Conservation (phyloP, 1,140 invertebrate species). For the Trachymyrmex cornetzi region DNA sequence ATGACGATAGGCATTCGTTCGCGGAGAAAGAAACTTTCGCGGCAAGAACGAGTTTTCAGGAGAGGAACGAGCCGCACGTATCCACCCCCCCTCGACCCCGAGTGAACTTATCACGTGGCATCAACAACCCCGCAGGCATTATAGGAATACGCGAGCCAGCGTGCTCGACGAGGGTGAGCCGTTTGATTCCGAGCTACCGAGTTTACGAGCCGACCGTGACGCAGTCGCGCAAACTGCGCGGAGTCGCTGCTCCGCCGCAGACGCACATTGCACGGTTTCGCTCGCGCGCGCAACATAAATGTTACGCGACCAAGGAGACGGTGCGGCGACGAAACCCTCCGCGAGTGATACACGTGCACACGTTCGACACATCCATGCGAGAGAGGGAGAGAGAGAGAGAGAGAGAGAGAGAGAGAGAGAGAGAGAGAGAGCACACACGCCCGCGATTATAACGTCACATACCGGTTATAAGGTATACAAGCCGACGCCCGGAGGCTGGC, state of each 20-base stretch:
- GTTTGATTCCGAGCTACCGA: slow-evolving; percentile 71
- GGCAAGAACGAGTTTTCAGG: background rate
- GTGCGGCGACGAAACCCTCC: background rate
- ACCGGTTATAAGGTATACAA: slow-evolving; percentile 81
- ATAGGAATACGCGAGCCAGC: slow-evolving; percentile 33
- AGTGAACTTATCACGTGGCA: slow-evolving; percentile 44
- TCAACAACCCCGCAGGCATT: slow-evolving; percentile 38
- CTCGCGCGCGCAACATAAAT: slow-evolving; percentile 15
- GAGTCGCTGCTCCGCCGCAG: background rate
- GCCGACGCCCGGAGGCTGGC: slow-evolving; percentile 72
- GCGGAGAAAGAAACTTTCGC: background rate
- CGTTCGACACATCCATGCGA: slow-evolving; percentile 48
- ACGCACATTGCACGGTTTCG: slow-evolving; percentile 17
- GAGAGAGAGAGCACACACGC: slow-evolving; percentile 67
- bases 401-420: slow-evolving; percentile 25
- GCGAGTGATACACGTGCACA: slow-evolving; percentile 44
- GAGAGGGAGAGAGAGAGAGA: slow-evolving; percentile 25
- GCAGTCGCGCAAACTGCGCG: slow-evolving; percentile 71
- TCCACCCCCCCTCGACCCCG: background rate
- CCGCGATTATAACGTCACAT: slow-evolving; percentile 82
- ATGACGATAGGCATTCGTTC: background rate
- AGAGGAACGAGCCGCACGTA: slow-evolving; percentile 42
- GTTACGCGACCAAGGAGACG: slow-evolving; percentile 21
- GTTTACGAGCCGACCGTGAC: slow-evolving; percentile 77
- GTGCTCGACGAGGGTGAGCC: slow-evolving; percentile 47